phyloP scores from a whole-genome alignment of 2,888 invertebrate genomes.

The Graphium colonna region DNA sequence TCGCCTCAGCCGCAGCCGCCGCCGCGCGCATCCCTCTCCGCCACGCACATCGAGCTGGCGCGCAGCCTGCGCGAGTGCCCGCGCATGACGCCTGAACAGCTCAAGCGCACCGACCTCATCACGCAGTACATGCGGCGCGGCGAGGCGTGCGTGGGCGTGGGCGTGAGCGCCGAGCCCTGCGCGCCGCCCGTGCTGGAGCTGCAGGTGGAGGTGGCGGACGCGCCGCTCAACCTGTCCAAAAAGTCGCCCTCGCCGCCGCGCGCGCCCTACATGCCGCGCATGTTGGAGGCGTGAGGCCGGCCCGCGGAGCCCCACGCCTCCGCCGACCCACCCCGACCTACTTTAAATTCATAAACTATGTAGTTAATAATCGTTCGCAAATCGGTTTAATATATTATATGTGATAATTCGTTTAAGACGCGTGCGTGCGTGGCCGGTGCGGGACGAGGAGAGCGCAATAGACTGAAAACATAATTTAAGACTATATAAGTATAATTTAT shows the following conservation, averaged over 20 bases:
- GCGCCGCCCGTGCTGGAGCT: slow-evolving; percentile 73
- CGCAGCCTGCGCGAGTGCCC: slow-evolving; percentile 96
- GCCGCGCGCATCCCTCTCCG: slow-evolving; percentile 83
- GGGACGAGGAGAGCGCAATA: slow-evolving; percentile 79
- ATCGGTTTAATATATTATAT: slow-evolving; percentile 85
- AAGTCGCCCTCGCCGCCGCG: slow-evolving; percentile 83
- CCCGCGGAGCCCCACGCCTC: slow-evolving; percentile 73
- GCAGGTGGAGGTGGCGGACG: slow-evolving; percentile 91
- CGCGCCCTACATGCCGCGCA: slow-evolving; percentile 80
- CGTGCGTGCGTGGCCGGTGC: slow-evolving; percentile 78
- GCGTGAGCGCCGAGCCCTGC: slow-evolving; percentile 35
- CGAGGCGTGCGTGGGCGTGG: slow-evolving; percentile 61
- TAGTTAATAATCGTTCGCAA: slow-evolving; percentile 78
- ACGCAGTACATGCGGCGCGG: slow-evolving; percentile 94
- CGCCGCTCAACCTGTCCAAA: slow-evolving; percentile 94
- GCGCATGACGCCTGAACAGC: slow-evolving; percentile 94
- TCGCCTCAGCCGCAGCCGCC: slow-evolving; percentile 78
- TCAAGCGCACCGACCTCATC: slow-evolving; percentile 94
- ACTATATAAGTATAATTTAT: slow-evolving; percentile 83
- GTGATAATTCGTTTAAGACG: slow-evolving; percentile 82
- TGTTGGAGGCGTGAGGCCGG: slow-evolving; percentile 82
- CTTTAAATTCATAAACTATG: slow-evolving; percentile 72
- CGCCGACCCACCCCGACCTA: slow-evolving; percentile 77
- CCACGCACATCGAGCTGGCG: slow-evolving; percentile 93
- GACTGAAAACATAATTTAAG: slow-evolving; percentile 82